phyloP scores from a whole-genome alignment of 2,888 invertebrate genomes.

The Mechanitis messenoides region DNA sequence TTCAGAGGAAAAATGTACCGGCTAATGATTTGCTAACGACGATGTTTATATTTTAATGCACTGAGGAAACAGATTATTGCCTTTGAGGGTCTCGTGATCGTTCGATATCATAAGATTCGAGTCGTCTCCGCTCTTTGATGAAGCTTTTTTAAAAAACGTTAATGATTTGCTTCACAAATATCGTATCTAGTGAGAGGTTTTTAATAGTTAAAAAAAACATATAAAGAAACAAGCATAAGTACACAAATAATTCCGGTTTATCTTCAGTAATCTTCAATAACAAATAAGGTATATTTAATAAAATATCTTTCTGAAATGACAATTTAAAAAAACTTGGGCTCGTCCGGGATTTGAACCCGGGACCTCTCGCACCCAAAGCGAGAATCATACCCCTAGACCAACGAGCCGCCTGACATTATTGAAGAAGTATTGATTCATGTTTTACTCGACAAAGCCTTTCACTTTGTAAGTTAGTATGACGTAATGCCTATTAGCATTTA shows the following conservation, averaged over 20 bases:
- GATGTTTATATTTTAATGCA: slow-evolving; percentile 75
- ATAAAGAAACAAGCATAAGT: no score
- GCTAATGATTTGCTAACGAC: slow-evolving; percentile 77
- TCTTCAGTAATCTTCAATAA: no score
- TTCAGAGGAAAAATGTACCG: slow-evolving; percentile 57
- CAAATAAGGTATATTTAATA: no score
- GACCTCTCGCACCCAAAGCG: slow-evolving; percentile 77
- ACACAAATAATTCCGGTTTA: no score
- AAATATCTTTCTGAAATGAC: no score
- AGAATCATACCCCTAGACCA: slow-evolving; percentile 75
- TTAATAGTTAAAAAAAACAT: no score
- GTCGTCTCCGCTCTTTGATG: slow-evolving; percentile 26
- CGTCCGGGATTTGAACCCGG: slow-evolving; percentile 77
- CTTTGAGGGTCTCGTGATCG: slow-evolving; percentile 62
- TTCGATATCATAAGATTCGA: slow-evolving; percentile 38
- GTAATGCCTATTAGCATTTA: no score
- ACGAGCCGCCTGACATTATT: slow-evolving; percentile 43
- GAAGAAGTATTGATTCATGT: no score
- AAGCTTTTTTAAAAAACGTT: slow-evolving; percentile 1
- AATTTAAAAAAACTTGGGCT: slow-evolving; percentile 48
- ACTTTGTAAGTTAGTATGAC: no score
- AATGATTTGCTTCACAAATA: not conserved
- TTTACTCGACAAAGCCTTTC: no score
- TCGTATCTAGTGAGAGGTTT: not conserved
- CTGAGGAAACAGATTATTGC: slow-evolving; percentile 65